phyloP scores from a whole-genome alignment of 2,113 vertebrate species.

The Conger conger region DNA sequence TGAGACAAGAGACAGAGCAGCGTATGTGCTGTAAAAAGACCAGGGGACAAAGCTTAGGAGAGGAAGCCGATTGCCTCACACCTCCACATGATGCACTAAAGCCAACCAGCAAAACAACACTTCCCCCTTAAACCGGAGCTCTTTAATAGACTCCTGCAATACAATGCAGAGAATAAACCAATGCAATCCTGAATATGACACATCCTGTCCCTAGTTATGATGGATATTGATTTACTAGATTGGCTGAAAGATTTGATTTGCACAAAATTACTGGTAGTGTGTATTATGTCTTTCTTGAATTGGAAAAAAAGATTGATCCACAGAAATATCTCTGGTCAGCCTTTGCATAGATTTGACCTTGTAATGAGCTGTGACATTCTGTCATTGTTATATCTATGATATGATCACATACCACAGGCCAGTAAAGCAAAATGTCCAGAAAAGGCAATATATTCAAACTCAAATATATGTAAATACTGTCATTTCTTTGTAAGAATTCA shows the following conservation, averaged over 20 bases:
- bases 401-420: not conserved
- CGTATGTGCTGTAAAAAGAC: slow-evolving; percentile 25
- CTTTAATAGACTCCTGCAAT: not conserved
- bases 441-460: not conserved
- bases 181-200: not conserved
- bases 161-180: not conserved
- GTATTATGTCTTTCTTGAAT: not conserved
- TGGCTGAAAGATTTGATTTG: not conserved
- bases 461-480: not conserved
- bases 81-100: slow-evolving; percentile 15
- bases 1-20: not conserved
- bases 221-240: not conserved
- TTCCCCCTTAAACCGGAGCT: not conserved
- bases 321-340: too few relatives aligned
- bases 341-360: too few relatives aligned
- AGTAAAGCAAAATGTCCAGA: too few relatives aligned
- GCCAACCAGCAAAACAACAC: not conserved
- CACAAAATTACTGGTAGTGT: not conserved
- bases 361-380: too few relatives aligned
- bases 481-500: too few relatives aligned
- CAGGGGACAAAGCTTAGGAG: slow-evolving; percentile 49
- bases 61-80: slow-evolving; percentile 31
- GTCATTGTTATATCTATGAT: too few relatives aligned
- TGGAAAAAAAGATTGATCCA: not conserved
- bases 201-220: not conserved